Evolutionary conservation across 2,797 vertebrate genomes (phyloP).

Genomic region (Tragelaphus oryx): DNA sequence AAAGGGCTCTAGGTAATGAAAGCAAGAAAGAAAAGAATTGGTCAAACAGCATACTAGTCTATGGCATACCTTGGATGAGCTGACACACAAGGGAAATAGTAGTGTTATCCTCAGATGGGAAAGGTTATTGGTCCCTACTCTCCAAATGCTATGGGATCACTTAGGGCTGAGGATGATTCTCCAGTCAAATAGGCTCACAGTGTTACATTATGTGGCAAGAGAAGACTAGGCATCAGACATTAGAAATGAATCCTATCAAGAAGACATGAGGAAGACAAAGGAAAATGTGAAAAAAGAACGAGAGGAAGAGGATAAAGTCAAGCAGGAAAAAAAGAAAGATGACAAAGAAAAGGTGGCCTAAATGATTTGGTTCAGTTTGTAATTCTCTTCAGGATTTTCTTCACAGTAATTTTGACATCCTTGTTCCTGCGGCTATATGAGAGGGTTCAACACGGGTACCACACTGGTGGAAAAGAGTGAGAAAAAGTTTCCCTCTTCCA

Average conservation of each 20-base stretch:
- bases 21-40: background rate
- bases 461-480: background rate
- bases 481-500: background rate
- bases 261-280: background rate
- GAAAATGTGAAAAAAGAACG: background rate
- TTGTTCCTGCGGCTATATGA: background rate
- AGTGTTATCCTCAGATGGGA: background rate
- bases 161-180: background rate
- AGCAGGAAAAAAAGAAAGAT: background rate
- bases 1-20: background rate
- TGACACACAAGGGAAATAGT: background rate
- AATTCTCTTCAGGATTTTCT: background rate
- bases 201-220: background rate
- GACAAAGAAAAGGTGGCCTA: background rate
- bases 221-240: background rate
- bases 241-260: background rate
- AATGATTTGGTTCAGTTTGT: background rate
- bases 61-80: background rate
- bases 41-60: accelerated
- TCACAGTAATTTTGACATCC: background rate
- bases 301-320: background rate
- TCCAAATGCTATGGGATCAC: background rate
- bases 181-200: background rate
- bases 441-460: background rate
- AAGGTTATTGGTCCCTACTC: background rate